Percentiles rank a stretch among this genome's conserved stretches.
Evolutionary conservation across 2,888 invertebrate species (phyloP).

Genomic region (Incurvaria masculella): DNA sequence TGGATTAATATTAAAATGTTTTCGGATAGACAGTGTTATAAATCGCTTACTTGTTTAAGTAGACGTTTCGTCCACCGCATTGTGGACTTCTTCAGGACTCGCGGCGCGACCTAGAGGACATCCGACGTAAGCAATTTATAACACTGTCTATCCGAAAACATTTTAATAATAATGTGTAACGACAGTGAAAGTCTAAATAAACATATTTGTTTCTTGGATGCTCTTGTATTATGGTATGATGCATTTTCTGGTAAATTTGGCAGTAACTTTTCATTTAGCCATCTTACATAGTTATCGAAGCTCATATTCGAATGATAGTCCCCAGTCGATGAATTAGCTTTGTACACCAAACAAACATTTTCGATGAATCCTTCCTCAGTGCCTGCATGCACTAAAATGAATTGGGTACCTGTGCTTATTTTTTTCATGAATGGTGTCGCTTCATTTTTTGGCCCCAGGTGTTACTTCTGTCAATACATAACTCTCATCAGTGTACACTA

Average conservation of each 20-base stretch:
- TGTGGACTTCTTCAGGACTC: too few relatives aligned
- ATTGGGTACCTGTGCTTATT: conserved; percentile 13
- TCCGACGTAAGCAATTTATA: too few relatives aligned
- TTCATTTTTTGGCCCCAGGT: conserved; percentile 13
- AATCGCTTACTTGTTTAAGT: too few relatives aligned
- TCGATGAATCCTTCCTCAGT: conserved; percentile 17
- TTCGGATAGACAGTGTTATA: too few relatives aligned
- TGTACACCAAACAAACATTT: conserved; percentile 18
- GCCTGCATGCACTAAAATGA: conserved; percentile 19
- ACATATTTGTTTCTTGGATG: too few relatives aligned
- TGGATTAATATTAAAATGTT: conserved; percentile 13
- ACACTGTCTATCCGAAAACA: too few relatives aligned
- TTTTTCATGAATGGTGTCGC: conserved; percentile 13
- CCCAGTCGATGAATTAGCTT: conserved; percentile 14
- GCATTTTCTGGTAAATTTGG: conserved; percentile 16
- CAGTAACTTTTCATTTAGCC: conserved; percentile 18
- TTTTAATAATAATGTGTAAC: too few relatives aligned
- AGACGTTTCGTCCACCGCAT: too few relatives aligned
- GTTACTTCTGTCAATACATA: conserved; percentile 14
- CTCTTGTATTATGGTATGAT: conserved; percentile 17
- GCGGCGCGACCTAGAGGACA: too few relatives aligned
- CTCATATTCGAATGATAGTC: conserved; percentile 18
- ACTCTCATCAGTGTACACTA: conserved; percentile 5
- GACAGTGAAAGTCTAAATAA: too few relatives aligned
- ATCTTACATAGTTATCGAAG: conserved; percentile 18